Evolutionary conservation across 2,797 vertebrate species (phyloP).

Genomic region (Chrysocyon brachyurus): DNA sequence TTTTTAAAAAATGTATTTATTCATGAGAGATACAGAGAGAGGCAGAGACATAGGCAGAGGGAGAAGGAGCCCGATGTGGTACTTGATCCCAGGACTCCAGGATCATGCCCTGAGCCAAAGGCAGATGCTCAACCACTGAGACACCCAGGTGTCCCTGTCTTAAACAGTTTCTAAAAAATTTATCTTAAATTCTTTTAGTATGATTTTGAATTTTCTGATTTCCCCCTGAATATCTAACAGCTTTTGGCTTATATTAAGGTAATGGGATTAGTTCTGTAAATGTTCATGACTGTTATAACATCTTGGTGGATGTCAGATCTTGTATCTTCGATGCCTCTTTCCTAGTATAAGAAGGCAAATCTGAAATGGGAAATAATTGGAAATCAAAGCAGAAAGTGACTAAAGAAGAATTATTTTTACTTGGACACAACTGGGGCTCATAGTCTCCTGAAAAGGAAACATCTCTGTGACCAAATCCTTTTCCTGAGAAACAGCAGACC

Average conservation of each 20-base stretch:
- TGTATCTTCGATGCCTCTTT: not conserved
- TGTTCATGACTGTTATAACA: not conserved
- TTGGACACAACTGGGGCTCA: not conserved
- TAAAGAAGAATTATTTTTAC: not conserved
- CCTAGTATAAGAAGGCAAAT: not conserved
- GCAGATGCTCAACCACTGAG: too few species aligned
- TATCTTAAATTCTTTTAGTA: not conserved
- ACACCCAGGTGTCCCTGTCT: not conserved
- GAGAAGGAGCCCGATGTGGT: too few species aligned
- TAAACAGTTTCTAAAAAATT: slow-evolving; percentile 14
- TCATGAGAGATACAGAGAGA: too few species aligned
- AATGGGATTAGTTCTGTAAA: not conserved
- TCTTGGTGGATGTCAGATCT: not conserved
- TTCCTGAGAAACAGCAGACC: not conserved
- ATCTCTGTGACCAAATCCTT: not conserved
- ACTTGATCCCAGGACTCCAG: too few species aligned
- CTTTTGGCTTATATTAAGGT: not conserved
- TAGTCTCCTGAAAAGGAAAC: not conserved
- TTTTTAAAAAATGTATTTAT: too few species aligned
- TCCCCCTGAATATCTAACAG: not conserved
- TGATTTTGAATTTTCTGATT: not conserved
- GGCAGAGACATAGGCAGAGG: too few species aligned
- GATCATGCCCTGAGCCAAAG: too few species aligned
- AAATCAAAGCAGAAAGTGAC: not conserved
- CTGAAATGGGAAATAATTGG: not conserved